phyloP scores from a whole-genome alignment of 2,797 vertebrate genomes.

The Amniataba percoides region DNA sequence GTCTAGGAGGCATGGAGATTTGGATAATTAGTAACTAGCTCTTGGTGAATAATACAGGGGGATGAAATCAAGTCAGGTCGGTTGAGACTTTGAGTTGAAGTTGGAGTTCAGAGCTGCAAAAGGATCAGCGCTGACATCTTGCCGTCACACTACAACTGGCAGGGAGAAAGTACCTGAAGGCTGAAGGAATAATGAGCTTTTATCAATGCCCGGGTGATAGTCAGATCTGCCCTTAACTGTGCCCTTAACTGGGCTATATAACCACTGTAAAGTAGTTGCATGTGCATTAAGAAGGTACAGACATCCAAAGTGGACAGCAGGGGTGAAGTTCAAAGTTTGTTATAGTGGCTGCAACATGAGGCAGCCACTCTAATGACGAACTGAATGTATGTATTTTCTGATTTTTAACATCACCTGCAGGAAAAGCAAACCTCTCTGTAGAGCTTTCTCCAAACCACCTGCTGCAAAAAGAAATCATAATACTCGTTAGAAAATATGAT shows the following conservation, averaged over 20 bases:
- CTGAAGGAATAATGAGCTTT: slow-evolving; percentile 21
- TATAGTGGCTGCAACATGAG: background rate
- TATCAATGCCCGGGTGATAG: background rate
- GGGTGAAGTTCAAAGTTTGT: background rate
- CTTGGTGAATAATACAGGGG: slow-evolving; percentile 10
- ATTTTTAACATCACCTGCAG: background rate
- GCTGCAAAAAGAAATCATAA: slow-evolving; percentile 1
- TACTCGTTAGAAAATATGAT: slow-evolving; percentile 16
- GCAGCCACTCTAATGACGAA: background rate
- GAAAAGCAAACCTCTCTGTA: background rate
- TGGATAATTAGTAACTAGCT: slow-evolving; percentile 1
- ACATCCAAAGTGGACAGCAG: background rate
- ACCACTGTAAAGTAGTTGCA: background rate
- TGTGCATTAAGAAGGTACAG: background rate
- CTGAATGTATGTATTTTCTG: background rate
- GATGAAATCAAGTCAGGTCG: slow-evolving; percentile 17
- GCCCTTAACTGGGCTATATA: background rate
- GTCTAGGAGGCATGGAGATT: slow-evolving; percentile 13
- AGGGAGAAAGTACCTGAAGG: slow-evolving; percentile 15
- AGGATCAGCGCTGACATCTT: slow-evolving; percentile 7
- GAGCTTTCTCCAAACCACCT: background rate
- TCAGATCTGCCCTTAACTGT: slow-evolving; percentile 19
- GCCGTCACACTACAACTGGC: slow-evolving; percentile 6
- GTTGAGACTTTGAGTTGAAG: background rate
- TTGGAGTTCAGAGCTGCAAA: slow-evolving; percentile 3